These are phyloP conservation scores for Agrochola lychnidis DNA, from an alignment of 2,888 invertebrate species.

Conservation along the genomic window DNA sequence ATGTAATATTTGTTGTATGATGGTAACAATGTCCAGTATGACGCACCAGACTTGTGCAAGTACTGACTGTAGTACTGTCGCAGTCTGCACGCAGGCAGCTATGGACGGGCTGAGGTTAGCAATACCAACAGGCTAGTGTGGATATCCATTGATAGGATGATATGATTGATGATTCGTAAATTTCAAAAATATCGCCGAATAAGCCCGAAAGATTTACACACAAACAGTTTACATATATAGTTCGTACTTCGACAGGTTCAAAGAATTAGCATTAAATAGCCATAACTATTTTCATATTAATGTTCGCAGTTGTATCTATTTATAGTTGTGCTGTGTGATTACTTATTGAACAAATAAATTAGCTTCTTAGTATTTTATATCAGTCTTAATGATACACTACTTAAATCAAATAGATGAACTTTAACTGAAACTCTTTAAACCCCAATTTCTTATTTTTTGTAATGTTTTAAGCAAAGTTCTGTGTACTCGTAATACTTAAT, in stretches of 20 bases:
- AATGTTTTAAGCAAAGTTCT: slow-evolving; percentile 2
- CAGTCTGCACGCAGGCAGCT: neutral
- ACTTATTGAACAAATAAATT: slow-evolving; percentile 51
- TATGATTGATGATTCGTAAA: neutral
- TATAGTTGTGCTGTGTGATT: slow-evolving; percentile 29
- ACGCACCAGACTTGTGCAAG: neutral
- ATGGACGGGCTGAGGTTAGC: neutral
- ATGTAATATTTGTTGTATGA: slow-evolving; percentile 17
- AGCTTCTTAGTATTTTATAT: slow-evolving; percentile 39
- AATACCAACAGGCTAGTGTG: neutral
- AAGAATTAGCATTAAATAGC: slow-evolving; percentile 28
- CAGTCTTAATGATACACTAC: slow-evolving; percentile 22
- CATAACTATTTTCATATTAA: slow-evolving; percentile 50
- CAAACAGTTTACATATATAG: neutral
- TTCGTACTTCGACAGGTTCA: slow-evolving; percentile 27
- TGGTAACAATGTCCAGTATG: neutral
- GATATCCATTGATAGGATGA: neutral
- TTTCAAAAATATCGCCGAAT: neutral
- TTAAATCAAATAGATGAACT: slow-evolving; percentile 24
- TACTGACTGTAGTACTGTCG: neutral
- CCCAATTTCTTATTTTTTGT: slow-evolving; percentile 24
- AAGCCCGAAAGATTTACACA: slow-evolving; percentile 7
- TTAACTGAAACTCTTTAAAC: slow-evolving; percentile 27
- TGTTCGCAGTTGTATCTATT: slow-evolving; percentile 46
- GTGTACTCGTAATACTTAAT: slow-evolving; percentile 35